Evolutionary conservation across 2,888 invertebrate genomes (phyloP).

Genomic region (Patella caerulea): DNA sequence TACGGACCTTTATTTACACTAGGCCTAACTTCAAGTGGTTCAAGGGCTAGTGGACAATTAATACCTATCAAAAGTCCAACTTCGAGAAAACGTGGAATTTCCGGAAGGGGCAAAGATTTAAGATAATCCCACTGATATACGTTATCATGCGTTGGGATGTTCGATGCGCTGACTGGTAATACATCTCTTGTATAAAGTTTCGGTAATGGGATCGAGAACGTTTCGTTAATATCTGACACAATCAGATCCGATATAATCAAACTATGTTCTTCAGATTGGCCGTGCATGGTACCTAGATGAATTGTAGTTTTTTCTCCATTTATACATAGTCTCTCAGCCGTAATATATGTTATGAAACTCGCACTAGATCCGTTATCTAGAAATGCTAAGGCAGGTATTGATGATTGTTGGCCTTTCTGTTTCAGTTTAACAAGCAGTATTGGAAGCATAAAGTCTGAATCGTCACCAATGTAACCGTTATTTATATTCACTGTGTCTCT

Average conservation of each 20-base stretch:
- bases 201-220: background rate
- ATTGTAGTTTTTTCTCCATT: constrained; percentile 12
- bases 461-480: too few species aligned
- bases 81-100: background rate
- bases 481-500: too few species aligned
- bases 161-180: background rate
- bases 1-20: background rate
- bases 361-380: constrained; percentile 21
- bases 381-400: constrained; percentile 1
- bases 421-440: too few species aligned
- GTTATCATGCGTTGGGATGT: background rate
- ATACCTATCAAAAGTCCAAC: background rate
- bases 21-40: background rate
- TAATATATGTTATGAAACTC: constrained; percentile 10
- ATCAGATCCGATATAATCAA: background rate
- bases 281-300: constrained; percentile 20
- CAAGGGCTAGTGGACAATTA: background rate
- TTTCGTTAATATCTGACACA: background rate
- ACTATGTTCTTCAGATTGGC: background rate
- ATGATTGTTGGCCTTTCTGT: too few species aligned
- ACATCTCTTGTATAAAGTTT: background rate
- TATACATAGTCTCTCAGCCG: background rate
- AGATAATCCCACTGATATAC: background rate
- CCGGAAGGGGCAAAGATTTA: background rate
- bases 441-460: too few species aligned